Base-by-base conservation (phyloP, 92 coral and sea anemone genomes). In the Porites divaricata region DNA sequence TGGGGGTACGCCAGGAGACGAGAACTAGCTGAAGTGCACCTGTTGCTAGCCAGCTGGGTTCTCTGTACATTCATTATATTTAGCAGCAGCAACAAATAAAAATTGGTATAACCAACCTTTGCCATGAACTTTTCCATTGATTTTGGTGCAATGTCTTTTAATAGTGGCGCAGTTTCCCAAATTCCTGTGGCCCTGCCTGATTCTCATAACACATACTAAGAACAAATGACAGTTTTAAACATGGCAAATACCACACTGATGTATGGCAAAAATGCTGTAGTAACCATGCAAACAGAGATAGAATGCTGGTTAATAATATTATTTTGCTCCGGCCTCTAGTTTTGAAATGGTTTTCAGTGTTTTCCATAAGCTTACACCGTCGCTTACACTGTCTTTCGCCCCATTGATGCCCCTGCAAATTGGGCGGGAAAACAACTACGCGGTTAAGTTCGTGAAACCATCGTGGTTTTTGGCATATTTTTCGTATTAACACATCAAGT, bases 161-260 rank as follows among this genome's bases (percentile, higher is more conserved):
- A 19, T 51, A 49, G 63, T 49, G 83, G 83, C 35, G 74, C 83
- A 48, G 2, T 52, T 7, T 50, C 74, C 83, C 74, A 78, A 7
- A 78, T 9, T 4, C 83, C 83, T 11, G 63, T 10, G 6, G 11
- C 21, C 64, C 21, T 78, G 48, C 73, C 83, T 8, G 83, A 49
- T 52, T 78, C 83, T 45, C 74, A 41, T n/a, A 78, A 78, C 62
- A 78, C 83, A 67, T 78, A 78, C 83, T 65, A 10, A 22, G 48
- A 67, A 21, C 15, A 67, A 64, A 78, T 11, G 62, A 48, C 41
- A 67, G 56, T 21, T 17, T 59, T 59, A 0, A 59, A 59, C 64
- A 8, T 26, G 48, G 1, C 48, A 22, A 51, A 51, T 63, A 63
- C 25, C 68, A 17, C 6, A 17, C 25, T 63, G 68, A 22, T 63